Evolutionary conservation across 2,797 vertebrate genomes (phyloP), one percentile per base, ranked within the genome.

Genomic region (Cephalopachus bancanus): DNA sequence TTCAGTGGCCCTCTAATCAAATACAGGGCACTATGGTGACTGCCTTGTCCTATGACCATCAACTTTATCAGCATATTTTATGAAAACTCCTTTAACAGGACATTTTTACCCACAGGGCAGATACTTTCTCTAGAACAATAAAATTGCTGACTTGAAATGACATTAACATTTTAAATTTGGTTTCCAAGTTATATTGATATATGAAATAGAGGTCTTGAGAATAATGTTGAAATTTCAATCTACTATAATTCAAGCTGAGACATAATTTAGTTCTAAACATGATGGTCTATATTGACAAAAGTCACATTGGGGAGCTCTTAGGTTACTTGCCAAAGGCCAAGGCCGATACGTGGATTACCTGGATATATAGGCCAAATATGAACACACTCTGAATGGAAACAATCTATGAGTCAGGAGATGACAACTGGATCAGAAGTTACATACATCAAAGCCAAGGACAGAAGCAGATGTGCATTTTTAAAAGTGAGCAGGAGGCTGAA

Each of bases 281-380:
- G 26, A 30, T 79, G 59, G 3, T 24, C 28, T 85, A 6, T 26
- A 22, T n/a, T 86, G 2, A 14, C 53, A 71, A 76, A 79, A 84
- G 7, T 51, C 67, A 81, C 7, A 33, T 1, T 53, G 19, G 22
- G 15, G 4, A 51, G 16, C 30, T 60, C 28, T 93, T 67, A 62
- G 10, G 20, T 59, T 85, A 69, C 7, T 71, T 59, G 12, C 15
- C 28, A 19, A 80, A 89, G 20, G 22, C 33, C 26, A 94, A 57
- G 44, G 10, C 24, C 59, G 6, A 69, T 12, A 69, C 2, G 14
- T 49, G 37, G 86, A 64, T 95, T 79, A 84, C 26, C 37, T 62
- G 55, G 6, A 12, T 89, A 92, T 93, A 67, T 33, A 64, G 30
- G 75, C 22, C 53, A 94, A 95, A 90, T 72, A 65, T 24, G 19